phyloP scores from a whole-genome alignment of 2,888 invertebrate genomes.

The Dromius quadrimaculatus region DNA sequence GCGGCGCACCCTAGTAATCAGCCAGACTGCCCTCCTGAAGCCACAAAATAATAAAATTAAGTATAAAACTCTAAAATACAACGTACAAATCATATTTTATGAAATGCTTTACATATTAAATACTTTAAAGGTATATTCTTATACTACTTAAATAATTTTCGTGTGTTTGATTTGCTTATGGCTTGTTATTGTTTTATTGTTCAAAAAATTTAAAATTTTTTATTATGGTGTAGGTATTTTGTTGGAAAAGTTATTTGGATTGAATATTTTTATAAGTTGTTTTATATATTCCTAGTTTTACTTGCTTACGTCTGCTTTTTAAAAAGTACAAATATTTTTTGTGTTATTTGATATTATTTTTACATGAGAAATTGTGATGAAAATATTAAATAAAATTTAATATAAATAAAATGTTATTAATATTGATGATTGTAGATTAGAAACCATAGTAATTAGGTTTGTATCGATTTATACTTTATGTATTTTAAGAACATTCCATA shows the following conservation, averaged over 20 bases:
- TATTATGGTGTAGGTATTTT: conserved; percentile 34
- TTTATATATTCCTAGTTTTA: conserved; percentile 11
- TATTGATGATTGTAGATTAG: conserved; percentile 21
- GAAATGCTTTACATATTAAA: conserved; percentile 49
- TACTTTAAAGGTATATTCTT: conserved; percentile 44
- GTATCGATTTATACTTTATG: conserved; percentile 36
- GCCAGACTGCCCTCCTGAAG: conserved; percentile 94
- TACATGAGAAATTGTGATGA: conserved; percentile 48
- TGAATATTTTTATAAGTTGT: conserved; percentile 8
- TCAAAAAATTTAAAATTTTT: conserved; percentile 20
- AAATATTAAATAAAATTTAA: conserved; percentile 52
- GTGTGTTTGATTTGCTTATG: conserved; percentile 29
- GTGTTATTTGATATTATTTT: conserved; percentile 32
- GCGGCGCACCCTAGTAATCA: conserved; percentile 92
- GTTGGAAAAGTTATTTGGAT: conserved; percentile 19
- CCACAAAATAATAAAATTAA: conserved; percentile 74
- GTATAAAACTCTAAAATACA: conserved; percentile 19
- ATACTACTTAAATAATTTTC: conserved; percentile 28
- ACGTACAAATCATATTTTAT: conserved; percentile 52
- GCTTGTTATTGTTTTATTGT: conserved; percentile 29
- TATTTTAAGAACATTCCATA: conserved; percentile 39
- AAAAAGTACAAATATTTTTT: conserved; percentile 40
- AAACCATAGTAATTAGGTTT: conserved; percentile 20
- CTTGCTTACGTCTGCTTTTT: conserved; percentile 23
- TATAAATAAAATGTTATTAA: conserved; percentile 36